phyloP scores from a whole-genome alignment of 2,113 vertebrate genomes.

The Aegithalos caudatus region DNA sequence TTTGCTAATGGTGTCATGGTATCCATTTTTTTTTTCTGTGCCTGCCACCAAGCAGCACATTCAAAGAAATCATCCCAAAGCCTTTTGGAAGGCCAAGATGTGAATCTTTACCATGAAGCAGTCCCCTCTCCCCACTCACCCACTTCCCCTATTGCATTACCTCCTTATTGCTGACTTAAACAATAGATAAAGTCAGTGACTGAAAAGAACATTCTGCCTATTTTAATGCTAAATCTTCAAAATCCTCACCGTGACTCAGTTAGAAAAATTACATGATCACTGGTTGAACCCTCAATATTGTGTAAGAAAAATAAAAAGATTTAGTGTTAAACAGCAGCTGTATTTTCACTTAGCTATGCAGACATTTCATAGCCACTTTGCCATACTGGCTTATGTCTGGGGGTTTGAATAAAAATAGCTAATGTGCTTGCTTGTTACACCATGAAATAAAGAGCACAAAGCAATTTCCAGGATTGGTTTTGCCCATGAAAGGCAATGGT shows the following conservation, averaged over 20 bases:
- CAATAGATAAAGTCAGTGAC: conserved; percentile 4
- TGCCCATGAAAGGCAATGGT: conserved; percentile 34
- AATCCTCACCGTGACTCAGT: not conserved
- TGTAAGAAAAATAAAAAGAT: not conserved
- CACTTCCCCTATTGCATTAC: not conserved
- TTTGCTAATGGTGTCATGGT: not conserved
- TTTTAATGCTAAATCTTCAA: not conserved
- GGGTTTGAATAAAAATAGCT: conserved; percentile 25
- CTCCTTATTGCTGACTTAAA: not conserved
- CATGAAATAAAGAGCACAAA: conserved; percentile 39
- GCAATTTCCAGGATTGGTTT: conserved; percentile 3
- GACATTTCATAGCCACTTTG: conserved; percentile 2
- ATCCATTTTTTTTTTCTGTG: not conserved
- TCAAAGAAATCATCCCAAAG: not conserved
- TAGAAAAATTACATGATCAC: not conserved
- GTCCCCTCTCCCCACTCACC: not conserved
- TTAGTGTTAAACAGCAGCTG: not conserved
- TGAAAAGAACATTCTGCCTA: not conserved
- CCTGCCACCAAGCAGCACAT: not conserved
- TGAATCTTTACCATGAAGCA: not conserved
- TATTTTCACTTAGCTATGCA: conserved; percentile 13
- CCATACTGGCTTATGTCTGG: not conserved
- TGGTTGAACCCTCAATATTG: not conserved
- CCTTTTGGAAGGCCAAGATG: not conserved
- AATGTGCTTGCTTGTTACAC: not conserved